Conservation (phyloP, 2,113 vertebrate genomes). For the Planiliza haematocheilus region DNA sequence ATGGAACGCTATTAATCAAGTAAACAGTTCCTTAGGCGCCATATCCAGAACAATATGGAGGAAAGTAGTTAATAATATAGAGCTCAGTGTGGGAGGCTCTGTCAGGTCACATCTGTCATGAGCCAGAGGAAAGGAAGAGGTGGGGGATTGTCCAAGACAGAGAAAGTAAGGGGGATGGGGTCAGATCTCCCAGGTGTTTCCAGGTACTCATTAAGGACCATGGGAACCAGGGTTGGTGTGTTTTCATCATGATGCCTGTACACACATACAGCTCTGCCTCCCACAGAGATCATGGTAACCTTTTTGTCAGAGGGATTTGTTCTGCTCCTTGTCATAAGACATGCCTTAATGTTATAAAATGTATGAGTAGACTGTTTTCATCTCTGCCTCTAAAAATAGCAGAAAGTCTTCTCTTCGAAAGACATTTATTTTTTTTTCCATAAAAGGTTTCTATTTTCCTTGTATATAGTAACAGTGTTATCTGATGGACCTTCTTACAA, state of each 20-base stretch:
- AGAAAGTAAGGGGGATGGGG: background rate
- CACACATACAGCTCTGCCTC: conserved; percentile 1
- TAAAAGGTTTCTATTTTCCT: too few relatives aligned
- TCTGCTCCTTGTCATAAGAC: background rate
- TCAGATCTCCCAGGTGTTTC: conserved; percentile 50
- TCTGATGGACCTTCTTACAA: conserved; percentile 13
- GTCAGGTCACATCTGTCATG: conserved; percentile 21
- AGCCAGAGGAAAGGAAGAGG: background rate
- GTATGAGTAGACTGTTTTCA: background rate
- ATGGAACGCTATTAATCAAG: too few relatives aligned
- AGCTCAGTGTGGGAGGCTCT: background rate
- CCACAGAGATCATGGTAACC: background rate
- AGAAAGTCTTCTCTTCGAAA: background rate
- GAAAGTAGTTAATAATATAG: background rate
- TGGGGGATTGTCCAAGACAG: too few relatives aligned
- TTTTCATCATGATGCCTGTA: conserved; percentile 17
- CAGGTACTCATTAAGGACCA: conserved; percentile 47
- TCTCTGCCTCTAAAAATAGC: background rate
- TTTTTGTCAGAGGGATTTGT: background rate
- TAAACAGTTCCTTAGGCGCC: background rate
- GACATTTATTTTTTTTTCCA: too few relatives aligned
- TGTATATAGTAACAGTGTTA: background rate
- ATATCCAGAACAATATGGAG: background rate
- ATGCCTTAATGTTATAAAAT: background rate
- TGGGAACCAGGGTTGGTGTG: conserved; percentile 29